Evolutionary conservation across 2,113 vertebrate species (phyloP), one percentile per base, ranked within the genome.

Genomic region (Brachypodius melanocephalos): DNA sequence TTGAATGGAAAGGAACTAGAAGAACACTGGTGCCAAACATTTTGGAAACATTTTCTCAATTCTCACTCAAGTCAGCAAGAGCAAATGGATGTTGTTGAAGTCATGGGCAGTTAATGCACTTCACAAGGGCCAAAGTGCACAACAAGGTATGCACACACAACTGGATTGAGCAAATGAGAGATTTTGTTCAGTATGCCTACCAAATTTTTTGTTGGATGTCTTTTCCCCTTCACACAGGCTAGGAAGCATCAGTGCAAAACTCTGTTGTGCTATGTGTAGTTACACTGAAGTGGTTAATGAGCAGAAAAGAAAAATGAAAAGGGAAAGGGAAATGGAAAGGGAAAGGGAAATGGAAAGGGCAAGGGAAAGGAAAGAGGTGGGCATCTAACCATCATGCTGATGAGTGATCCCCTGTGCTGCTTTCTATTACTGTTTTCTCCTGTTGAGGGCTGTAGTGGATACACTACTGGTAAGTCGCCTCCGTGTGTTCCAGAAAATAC

Each of bases 91-190:
- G 24, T 31, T 29, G n/a, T 4, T 77, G 71, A 86, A 93, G 61
- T n/a, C 52, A 14, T 2, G 52, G 49, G 51, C 46, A 55, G 55
- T 55, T 90, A 55, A 46, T 40, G 52, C n/a, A 46, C 46, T 42
- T 72, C 8, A 8, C 28, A 92, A 54, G 42, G 75, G 46, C 28
- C 77, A 14, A 78, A 89, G 77, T 22, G 52, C 43, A 5, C 1
- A 1, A 57, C 45, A 38, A 46, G 36, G 34, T 48, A 17, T 1
- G 21, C 48, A 24, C 54, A 40, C 57, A 68, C 0, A 0, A 32
- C 31, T 57, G 51, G 16, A 51, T 80, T 2, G 0, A 66, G 85
- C 31, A 72, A 36, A 65, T 17, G 32, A 83, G 54, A 80, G 77
- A 58, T 34, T 90, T 52, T 29, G 26, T 71, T 57, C 16, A n/a